These are phyloP conservation scores for Acanthornis magna DNA, from an alignment of 2,797 vertebrate genomes.

Conservation along the genomic window DNA sequence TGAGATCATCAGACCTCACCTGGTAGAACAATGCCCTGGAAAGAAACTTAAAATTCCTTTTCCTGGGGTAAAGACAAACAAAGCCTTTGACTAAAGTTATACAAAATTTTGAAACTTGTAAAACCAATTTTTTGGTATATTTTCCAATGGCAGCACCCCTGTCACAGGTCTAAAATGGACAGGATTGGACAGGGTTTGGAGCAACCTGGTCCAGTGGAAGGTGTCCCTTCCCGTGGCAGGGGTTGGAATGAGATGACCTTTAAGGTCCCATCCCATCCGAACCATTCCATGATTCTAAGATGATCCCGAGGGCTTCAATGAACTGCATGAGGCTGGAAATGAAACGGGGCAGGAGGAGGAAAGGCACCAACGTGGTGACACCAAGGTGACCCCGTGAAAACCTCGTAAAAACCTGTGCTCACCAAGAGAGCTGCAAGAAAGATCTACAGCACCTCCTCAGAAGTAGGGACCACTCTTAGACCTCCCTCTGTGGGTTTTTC, in stretches of 20 bases:
- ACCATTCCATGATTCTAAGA: neutral
- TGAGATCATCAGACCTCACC: too few relatives aligned
- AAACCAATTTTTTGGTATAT: too few relatives aligned
- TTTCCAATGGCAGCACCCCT: neutral
- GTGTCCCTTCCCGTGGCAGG: neutral
- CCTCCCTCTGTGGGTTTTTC: neutral
- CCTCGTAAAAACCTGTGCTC: neutral
- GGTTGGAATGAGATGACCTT: rapidly evolving
- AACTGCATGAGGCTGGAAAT: neutral
- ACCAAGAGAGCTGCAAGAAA: neutral
- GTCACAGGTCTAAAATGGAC: neutral
- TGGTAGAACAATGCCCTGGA: too few relatives aligned
- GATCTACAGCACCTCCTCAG: neutral
- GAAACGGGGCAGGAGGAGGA: neutral
- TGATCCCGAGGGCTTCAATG: neutral
- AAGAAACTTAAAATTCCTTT: too few relatives aligned
- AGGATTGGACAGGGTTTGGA: neutral
- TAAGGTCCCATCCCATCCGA: neutral
- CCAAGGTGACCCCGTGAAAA: neutral
- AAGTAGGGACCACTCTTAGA: neutral
- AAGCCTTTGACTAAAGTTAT: too few relatives aligned
- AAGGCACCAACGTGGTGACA: neutral
- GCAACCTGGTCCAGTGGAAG: neutral
- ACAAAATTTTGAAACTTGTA: too few relatives aligned
- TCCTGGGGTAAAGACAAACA: too few relatives aligned